Evolutionary conservation across 1,140 invertebrate species (phyloP), one percentile per base, ranked within the genome.

Genomic region (Argopecten irradians): DNA sequence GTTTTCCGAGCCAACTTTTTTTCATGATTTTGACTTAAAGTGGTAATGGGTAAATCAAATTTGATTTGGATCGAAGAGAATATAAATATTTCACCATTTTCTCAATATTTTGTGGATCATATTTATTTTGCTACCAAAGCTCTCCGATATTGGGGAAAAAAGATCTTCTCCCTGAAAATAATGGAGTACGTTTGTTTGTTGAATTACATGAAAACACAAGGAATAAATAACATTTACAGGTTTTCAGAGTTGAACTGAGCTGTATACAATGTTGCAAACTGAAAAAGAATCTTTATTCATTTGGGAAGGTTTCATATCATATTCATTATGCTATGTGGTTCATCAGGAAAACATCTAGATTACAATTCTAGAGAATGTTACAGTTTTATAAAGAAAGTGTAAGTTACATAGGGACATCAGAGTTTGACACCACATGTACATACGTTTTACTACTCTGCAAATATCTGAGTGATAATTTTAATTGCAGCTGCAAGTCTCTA

Each of bases 351-450:
- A n/a, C n/a, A 71, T 71, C 55, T 28, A 71, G 22, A 71, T 28
- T 71, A 71, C 28, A 71, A n/a, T n/a, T n/a, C n/a, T n/a, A n/a
- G n/a, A n/a, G n/a, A n/a, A n/a, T n/a, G n/a, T n/a, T n/a, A n/a
- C n/a, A n/a, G n/a, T n/a, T n/a, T 71, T 71, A n/a, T 16, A 71
- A 71, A n/a, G 55, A 71, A 71, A 71, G 55, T 71, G 55, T 71
- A 71, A 71, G 55, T n/a, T 71, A 5, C 22, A n/a, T 22, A 71
- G 16, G 2, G 28, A 71, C 8, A 71, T 71, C 55, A 28, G 55
- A 28, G 5, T 22, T 28, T 28, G 55, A 71, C 28, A 71, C n/a
- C 0, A n/a, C 16, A 5, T 71, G 22, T 71, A 71, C n/a, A n/a
- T n/a, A n/a, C n/a, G n/a, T n/a, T n/a, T n/a, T 28, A 71, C n/a